Conservation (phyloP, 2,797 vertebrate genomes). For the Hozukius guyotensis region DNA sequence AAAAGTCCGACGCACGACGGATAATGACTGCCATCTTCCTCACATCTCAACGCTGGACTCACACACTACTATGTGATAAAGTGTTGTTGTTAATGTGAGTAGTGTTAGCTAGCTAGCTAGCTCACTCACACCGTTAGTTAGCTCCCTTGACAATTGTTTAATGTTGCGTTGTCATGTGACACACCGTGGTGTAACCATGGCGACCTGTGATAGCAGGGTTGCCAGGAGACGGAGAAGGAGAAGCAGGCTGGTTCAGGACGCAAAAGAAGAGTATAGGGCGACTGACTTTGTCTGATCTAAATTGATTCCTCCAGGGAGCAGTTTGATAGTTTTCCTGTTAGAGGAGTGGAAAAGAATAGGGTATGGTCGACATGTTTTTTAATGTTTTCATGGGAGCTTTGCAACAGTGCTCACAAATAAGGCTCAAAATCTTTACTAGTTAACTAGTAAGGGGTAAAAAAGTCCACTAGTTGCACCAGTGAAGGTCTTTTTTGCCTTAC, state of each 20-base stretch:
- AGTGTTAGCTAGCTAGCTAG: neutral
- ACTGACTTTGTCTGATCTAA: neutral
- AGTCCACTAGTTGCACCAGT: too few relatives aligned
- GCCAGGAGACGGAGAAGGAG: neutral
- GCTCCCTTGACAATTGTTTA: constrained; percentile 56
- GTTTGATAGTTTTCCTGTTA: neutral
- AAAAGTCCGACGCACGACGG: neutral
- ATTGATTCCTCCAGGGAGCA: accelerated
- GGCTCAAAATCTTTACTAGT: too few relatives aligned
- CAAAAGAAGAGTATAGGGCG: neutral
- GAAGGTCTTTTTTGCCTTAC: too few relatives aligned
- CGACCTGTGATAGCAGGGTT: constrained; percentile 14
- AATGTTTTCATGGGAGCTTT: too few relatives aligned
- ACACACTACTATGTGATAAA: neutral
- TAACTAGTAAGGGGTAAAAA: too few relatives aligned
- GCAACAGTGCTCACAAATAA: neutral
- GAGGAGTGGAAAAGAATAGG: neutral
- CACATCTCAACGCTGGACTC: neutral
- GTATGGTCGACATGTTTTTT: neutral
- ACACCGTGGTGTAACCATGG: constrained; percentile 54
- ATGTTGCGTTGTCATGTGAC: constrained; percentile 72
- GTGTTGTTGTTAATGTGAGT: neutral
- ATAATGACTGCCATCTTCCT: neutral
- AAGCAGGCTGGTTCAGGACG: neutral
- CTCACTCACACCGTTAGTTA: neutral